Evolutionary conservation across 2,888 invertebrate genomes (phyloP).

Genomic region (Aelia acuminata): DNA sequence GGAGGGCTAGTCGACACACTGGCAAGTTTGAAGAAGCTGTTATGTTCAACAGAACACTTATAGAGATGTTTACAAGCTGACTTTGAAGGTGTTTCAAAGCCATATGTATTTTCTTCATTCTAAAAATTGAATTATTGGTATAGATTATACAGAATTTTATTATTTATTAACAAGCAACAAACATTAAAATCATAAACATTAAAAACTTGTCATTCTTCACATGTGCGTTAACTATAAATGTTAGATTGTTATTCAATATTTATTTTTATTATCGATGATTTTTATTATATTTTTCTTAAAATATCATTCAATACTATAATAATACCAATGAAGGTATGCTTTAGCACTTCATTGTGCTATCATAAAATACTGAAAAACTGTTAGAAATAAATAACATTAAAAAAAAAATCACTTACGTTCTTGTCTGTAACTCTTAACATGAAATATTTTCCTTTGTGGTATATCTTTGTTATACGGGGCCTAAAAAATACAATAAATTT

Average conservation of each 20-base stretch:
- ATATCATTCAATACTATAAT: too few species aligned
- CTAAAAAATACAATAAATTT: conserved; percentile 67
- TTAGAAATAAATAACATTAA: background rate
- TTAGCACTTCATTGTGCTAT: too few species aligned
- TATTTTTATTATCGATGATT: too few species aligned
- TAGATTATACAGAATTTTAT: background rate
- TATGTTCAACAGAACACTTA: conserved; percentile 96
- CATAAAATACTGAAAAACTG: background rate
- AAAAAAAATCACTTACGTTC: conserved; percentile 79
- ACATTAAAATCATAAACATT: background rate
- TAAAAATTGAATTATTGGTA: conserved; percentile 68
- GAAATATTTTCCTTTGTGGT: conserved; percentile 96
- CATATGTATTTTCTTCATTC: conserved; percentile 96
- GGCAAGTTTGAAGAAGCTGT: conserved; percentile 91
- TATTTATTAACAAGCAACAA: background rate
- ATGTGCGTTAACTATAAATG: background rate
- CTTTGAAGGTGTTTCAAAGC: conserved; percentile 93
- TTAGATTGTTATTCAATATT: background rate
- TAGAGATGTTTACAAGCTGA: conserved; percentile 95
- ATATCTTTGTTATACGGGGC: conserved; percentile 95
- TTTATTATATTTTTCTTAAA: too few species aligned
- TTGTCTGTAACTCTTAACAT: conserved; percentile 96
- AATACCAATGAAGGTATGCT: too few species aligned
- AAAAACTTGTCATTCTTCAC: background rate
- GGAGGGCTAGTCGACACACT: conserved; percentile 81